Percentiles rank a stretch among this genome's conserved stretches.
phyloP scores from a whole-genome alignment of 2,113 vertebrate species.

The Dinomys branickii region DNA sequence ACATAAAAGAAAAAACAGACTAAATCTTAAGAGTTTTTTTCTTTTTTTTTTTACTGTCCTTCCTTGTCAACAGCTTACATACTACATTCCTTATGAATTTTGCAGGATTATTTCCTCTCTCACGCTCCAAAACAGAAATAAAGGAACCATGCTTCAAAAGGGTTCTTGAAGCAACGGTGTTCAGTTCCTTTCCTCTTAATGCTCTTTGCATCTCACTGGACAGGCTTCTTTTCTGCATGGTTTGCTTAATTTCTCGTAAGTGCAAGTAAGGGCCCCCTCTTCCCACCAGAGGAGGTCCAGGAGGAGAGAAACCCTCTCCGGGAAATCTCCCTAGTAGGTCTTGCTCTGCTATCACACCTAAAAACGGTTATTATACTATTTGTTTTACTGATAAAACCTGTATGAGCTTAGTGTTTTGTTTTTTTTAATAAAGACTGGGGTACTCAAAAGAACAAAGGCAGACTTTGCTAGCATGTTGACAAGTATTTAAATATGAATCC shows the following conservation, averaged over 20 bases:
- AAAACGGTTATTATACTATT: background rate
- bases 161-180: background rate
- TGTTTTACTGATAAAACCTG: conserved; percentile 2
- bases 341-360: background rate
- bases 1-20: background rate
- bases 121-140: background rate
- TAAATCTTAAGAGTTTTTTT: background rate
- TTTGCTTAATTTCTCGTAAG: background rate
- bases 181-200: too few species aligned
- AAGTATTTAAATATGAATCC: background rate
- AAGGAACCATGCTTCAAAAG: background rate
- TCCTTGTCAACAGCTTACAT: background rate
- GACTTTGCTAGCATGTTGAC: background rate
- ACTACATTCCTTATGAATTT: background rate
- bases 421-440: background rate
- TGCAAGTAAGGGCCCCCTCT: background rate
- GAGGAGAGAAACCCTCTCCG: background rate
- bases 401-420: background rate
- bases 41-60: background rate
- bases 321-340: background rate
- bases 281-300: background rate
- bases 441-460: background rate
- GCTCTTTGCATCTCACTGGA: background rate
- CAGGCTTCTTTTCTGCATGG: background rate
- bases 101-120: background rate